phyloP scores from a whole-genome alignment of 2,888 invertebrate genomes.

The Drosophila infuscata region DNA sequence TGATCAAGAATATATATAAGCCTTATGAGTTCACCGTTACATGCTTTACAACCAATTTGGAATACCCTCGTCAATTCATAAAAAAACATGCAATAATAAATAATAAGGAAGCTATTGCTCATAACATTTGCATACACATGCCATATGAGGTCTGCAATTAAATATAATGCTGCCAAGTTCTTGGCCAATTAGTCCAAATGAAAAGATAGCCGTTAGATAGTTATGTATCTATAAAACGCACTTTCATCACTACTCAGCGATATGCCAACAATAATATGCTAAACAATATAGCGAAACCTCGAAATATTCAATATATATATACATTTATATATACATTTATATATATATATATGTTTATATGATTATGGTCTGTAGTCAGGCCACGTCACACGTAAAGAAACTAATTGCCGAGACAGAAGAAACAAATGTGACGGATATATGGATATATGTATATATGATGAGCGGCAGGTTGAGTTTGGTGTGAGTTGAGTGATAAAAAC shows the following conservation, averaged over 20 bases:
- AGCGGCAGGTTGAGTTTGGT: constrained; percentile 14
- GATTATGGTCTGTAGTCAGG: constrained; percentile 32
- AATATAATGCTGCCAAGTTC: not conserved
- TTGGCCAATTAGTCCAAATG: constrained; percentile 45
- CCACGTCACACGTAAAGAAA: constrained; percentile 52
- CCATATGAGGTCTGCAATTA: not conserved
- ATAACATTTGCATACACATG: not conserved
- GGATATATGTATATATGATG: not conserved
- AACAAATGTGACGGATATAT: constrained; percentile 17
- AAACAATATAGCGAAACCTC: not conserved
- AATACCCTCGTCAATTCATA: not conserved
- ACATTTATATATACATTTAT: not conserved
- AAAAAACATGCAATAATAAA: not conserved
- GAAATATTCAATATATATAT: not conserved
- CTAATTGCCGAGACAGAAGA: constrained; percentile 53
- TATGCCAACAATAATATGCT: constrained; percentile 6
- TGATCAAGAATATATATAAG: not conserved
- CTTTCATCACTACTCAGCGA: constrained; percentile 1
- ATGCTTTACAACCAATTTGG: not conserved
- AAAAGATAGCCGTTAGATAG: constrained; percentile 23
- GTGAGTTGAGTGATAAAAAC: constrained; percentile 50
- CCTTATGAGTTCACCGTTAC: not conserved
- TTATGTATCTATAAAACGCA: not conserved
- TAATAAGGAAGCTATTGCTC: not conserved
- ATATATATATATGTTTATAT: not conserved